Base-by-base conservation (phyloP, 1,140 invertebrate genomes). In the Penaeus chinensis region DNA sequence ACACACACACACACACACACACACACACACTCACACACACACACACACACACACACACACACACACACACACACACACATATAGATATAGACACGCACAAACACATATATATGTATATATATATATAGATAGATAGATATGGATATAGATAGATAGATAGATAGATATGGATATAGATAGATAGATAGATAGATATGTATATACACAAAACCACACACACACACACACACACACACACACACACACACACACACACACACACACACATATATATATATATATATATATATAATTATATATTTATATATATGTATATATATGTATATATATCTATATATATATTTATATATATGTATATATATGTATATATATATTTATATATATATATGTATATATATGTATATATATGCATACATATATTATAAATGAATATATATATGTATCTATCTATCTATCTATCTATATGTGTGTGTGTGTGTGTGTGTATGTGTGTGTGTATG, bases 391-490 rank as follows among this genome's bases (percentile, higher is more conserved):
- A 7, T 80, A 10, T 80, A 22, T 47, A 16, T 47, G 22, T 47
- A 22, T 54, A 69, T 19, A 69, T 69, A 69, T 19, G 13, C 13
- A 69, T 19, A 69, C 13, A 69, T 19, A 69, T 69, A 69, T 22
- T 24, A 71, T 2, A 71, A 2, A 71, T 71, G n/a, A 11, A 71
- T 5, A 13, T 27, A 16, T 32, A 2, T 27, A 71, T 71, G 0
- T 71, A 24, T 71, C 11, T 71, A 22, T 71, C 11, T n/a, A 71
- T 71, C n/a, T 71, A 71, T 71, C n/a, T 71, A 71, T 71, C n/a
- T 71, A 71, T 32, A 32, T 32, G 32, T 32, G 32, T 32, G 2
- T 32, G 32, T 32, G 32, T 32, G 32, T 32, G 32, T 32, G 32
- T 32, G 32, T 32, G 32, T 32, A 2, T 32, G 32, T 32, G 32